phyloP scores from a whole-genome alignment of 2,113 vertebrate genomes.

The Siniperca knerii region DNA sequence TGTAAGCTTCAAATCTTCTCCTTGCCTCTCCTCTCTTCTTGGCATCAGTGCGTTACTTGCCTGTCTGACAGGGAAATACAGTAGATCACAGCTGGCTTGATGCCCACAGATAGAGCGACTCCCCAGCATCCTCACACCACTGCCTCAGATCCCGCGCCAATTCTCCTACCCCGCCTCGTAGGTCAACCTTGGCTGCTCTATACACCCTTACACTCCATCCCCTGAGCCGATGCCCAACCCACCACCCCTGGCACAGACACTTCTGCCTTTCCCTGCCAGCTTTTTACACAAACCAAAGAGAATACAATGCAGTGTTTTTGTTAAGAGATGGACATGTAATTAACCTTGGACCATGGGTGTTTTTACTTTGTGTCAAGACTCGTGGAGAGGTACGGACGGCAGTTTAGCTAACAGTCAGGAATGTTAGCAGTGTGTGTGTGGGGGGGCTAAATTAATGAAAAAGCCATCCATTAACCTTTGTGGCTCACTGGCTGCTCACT shows the following conservation, averaged over 20 bases:
- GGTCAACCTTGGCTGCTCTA: constrained; percentile 76
- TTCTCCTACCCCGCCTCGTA: constrained; percentile 72
- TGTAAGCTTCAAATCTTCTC: not conserved
- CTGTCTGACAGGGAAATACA: constrained; percentile 55
- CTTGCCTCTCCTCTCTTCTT: constrained; percentile 27
- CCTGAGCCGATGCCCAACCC: constrained; percentile 69
- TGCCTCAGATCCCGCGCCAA: constrained; percentile 81
- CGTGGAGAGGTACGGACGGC: constrained; percentile 39
- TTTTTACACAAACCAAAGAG: constrained; percentile 67
- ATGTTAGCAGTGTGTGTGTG: constrained; percentile 18
- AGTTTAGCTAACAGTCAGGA: constrained; percentile 49
- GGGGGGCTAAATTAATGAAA: constrained; percentile 48
- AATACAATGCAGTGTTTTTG: constrained; percentile 63
- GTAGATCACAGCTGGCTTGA: constrained; percentile 74
- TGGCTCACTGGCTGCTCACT: constrained; percentile 43
- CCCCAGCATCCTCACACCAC: constrained; percentile 68
- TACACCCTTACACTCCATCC: constrained; percentile 56
- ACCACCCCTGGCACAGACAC: constrained; percentile 66
- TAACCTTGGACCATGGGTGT: constrained; percentile 69
- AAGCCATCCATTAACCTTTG: constrained; percentile 60
- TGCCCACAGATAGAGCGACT: constrained; percentile 70
- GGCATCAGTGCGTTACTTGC: constrained; percentile 45
- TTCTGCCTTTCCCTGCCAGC: constrained; percentile 57
- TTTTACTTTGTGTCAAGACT: constrained; percentile 46
- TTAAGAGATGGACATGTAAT: constrained; percentile 69